Conservation (phyloP, 2,113 vertebrate genomes). For the Phyllostomus discolor region DNA sequence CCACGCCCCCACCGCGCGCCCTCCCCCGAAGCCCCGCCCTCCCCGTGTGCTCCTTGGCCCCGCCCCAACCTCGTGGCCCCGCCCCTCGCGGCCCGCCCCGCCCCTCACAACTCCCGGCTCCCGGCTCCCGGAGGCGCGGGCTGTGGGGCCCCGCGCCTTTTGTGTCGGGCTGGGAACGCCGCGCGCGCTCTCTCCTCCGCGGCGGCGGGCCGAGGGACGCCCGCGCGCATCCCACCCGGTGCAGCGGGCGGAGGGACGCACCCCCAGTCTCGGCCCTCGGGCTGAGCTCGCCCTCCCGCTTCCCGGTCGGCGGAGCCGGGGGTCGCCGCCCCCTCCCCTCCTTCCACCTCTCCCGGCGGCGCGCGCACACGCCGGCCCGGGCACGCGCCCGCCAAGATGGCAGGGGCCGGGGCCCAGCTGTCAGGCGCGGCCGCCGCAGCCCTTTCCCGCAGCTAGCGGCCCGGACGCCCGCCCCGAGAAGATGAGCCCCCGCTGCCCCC, state of each 20-base stretch:
- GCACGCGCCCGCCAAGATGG: conserved; percentile 82
- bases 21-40: background rate
- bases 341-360: background rate
- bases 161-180: conserved; percentile 28
- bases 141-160: conserved; percentile 62
- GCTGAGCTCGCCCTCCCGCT: background rate
- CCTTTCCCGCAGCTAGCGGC: conserved; percentile 79
- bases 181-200: conserved; percentile 34
- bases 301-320: background rate
- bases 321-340: background rate
- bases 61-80: background rate
- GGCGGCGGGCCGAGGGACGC: background rate
- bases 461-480: conserved; percentile 37
- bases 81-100: background rate
- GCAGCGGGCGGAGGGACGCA: background rate
- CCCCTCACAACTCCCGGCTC: background rate
- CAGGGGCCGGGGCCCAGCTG: conserved; percentile 80
- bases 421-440: conserved; percentile 73
- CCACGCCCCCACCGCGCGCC: no score
- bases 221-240: background rate
- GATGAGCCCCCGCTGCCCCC: conserved; percentile 59
- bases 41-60: background rate
- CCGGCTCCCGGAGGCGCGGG: background rate
- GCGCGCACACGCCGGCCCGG: conserved; percentile 53
- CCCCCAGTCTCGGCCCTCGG: background rate